phyloP scores from a whole-genome alignment of 2,888 invertebrate species.

The Stenotaenia linearis region DNA sequence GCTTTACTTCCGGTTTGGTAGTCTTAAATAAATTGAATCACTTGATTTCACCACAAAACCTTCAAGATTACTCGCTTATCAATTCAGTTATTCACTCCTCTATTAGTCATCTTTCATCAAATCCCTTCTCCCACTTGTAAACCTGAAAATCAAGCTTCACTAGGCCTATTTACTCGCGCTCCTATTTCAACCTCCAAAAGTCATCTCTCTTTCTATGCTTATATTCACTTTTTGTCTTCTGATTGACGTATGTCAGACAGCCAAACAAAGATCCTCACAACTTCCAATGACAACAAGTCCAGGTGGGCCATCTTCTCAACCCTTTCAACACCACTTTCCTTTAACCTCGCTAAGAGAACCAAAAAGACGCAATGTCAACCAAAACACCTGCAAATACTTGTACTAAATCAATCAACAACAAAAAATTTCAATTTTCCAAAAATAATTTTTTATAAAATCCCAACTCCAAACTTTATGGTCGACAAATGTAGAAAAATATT shows the following conservation, averaged over 20 bases:
- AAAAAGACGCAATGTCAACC: neutral
- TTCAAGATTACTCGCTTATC: no score
- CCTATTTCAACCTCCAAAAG: neutral
- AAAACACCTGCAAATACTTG: neutral
- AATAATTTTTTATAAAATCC: neutral
- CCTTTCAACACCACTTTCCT: neutral
- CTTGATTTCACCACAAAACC: no score
- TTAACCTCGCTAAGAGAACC: neutral
- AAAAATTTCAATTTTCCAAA: neutral
- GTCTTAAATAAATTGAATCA: no score
- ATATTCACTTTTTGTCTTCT: neutral
- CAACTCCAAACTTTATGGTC: neutral
- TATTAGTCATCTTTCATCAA: no score
- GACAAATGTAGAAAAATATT: neutral
- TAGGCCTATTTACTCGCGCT: neutral
- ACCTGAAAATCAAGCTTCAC: neutral
- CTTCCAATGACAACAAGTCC: neutral
- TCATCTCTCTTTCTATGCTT: neutral
- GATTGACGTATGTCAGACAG: neutral
- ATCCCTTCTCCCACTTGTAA: neutral
- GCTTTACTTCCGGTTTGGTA: no score
- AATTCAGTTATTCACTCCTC: no score
- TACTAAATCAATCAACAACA: neutral
- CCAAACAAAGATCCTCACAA: neutral
- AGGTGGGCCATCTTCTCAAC: neutral